Percentiles rank a stretch among this genome's conserved stretches.
These are phyloP conservation scores for Andrena bicolor DNA, from an alignment of 2,888 invertebrate genomes.

Conservation along the genomic window DNA sequence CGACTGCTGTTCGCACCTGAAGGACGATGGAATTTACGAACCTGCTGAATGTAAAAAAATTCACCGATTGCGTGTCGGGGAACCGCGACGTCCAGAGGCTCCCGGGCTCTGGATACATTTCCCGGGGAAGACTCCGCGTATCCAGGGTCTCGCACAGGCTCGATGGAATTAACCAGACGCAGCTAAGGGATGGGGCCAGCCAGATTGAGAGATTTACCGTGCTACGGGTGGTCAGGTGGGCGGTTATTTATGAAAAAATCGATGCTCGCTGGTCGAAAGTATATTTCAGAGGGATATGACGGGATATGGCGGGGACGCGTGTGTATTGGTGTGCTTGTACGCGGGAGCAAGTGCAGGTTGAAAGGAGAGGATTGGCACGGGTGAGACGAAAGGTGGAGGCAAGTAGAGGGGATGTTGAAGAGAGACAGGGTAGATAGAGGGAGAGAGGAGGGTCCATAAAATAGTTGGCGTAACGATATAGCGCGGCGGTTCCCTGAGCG, in stretches of 20 bases:
- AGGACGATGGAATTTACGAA: too few relatives aligned
- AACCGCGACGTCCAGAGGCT: background rate
- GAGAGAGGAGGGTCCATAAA: slow-evolving; percentile 68
- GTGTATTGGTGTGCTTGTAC: background rate
- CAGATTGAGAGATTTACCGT: slow-evolving; percentile 70
- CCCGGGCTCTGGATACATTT: background rate
- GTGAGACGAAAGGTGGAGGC: slow-evolving; percentile 18
- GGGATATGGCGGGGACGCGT: slow-evolving; percentile 15
- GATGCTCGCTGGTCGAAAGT: slow-evolving; percentile 72
- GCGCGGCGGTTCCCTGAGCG: slow-evolving; percentile 58
- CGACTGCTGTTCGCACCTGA: background rate
- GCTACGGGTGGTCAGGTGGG: slow-evolving; percentile 65
- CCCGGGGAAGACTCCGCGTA: slow-evolving; percentile 2
- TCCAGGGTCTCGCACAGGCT: slow-evolving; percentile 14
- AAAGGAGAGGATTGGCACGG: background rate
- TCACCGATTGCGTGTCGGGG: background rate
- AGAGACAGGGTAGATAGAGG: slow-evolving; percentile 3
- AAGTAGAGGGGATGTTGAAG: slow-evolving; percentile 28
- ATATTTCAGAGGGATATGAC: slow-evolving; percentile 71
- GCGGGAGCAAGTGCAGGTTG: background rate
- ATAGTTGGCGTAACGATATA: slow-evolving; percentile 67
- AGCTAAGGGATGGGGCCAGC: slow-evolving; percentile 31
- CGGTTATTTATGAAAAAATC: slow-evolving; percentile 80
- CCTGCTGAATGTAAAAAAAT: background rate
- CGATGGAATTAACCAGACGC: slow-evolving; percentile 42